Percentiles rank a stretch among this genome's conserved stretches.
Evolutionary conservation across 2,113 vertebrate species (phyloP).

Genomic region (Rhabdomys dilectus): DNA sequence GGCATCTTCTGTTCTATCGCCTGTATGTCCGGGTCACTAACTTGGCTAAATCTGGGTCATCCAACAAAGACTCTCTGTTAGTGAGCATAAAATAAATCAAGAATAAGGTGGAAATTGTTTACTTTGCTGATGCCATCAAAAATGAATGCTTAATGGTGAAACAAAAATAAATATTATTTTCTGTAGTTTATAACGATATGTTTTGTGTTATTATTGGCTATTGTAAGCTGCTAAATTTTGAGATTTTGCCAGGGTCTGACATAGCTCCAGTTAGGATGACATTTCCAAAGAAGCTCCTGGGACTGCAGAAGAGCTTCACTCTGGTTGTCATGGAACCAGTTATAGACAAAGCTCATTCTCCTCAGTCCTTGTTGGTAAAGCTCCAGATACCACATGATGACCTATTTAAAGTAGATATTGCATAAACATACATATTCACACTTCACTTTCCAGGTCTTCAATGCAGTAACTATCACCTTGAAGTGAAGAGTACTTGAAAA

Average conservation of each 20-base stretch:
- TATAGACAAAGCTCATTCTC: neutral
- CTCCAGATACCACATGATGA: neutral
- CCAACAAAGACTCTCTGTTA: neutral
- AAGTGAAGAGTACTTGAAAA: neutral
- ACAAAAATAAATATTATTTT: slow-evolving; percentile 37
- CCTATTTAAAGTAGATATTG: neutral
- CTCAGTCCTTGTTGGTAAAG: neutral
- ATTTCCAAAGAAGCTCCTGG: neutral
- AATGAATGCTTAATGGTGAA: neutral
- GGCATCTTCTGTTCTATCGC: neutral
- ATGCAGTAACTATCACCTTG: neutral
- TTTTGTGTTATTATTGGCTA: neutral
- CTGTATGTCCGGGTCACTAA: neutral
- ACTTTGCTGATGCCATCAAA: neutral
- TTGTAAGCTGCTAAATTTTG: neutral
- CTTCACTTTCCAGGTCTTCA: neutral
- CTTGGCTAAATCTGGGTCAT: slow-evolving; percentile 15
- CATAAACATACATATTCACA: neutral
- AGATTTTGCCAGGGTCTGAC: neutral
- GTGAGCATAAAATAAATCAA: neutral
- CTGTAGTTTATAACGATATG: neutral
- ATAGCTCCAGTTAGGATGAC: neutral
- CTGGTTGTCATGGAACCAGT: neutral
- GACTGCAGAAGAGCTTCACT: rapidly evolving
- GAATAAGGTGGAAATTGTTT: neutral